Evolutionary conservation across 2,888 invertebrate species (phyloP), one percentile per base, ranked within the genome.

Genomic region (Eristalis tenax): DNA sequence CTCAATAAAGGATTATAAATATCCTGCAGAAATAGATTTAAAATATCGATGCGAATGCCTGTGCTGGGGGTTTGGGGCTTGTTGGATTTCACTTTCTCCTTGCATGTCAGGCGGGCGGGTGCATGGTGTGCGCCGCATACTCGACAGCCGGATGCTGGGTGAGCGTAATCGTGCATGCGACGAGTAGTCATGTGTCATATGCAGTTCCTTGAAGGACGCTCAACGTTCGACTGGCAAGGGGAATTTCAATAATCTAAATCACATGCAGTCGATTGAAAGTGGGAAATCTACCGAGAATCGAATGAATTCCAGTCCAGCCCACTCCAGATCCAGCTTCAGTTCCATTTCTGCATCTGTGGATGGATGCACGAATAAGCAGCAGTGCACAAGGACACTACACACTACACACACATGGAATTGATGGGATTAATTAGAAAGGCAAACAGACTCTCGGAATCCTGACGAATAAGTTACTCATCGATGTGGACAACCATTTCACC

Each of bases 1-100:
- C 83, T 71, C 83, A 57, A 87, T 83, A 83, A 80, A 83, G 79
- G 87, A 83, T 87, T 83, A 87, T 87, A 87, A 83, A 80, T 83
- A 83, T 83, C 83, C 79, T 87, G 64, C 79, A 79, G 87, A 87
- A 87, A 87, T 79, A 79, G 79, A 87, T 87, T 87, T 87, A 83
- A 87, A 83, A 87, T 79, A 86, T 83, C 78, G 75, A 83, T 83
- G 79, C 50, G 50, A 77, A 28, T 81, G 64, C 40, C 68, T 50
- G 35, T 4, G 59, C 26, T 40, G 26, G 1, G 4, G 4, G 35
- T 40, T 83, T 71, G 66, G 13, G 35, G 10, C 35, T 38, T 26
- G 22, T 79, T 66, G 79, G 35, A 79, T 75, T 83, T 87, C 86
- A 83, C 79, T 86, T 82, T 82, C 78, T 78, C 38, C 38, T 4